Conservation (phyloP, 2,888 invertebrate genomes). For the Hirtodrosophila trivittata region DNA sequence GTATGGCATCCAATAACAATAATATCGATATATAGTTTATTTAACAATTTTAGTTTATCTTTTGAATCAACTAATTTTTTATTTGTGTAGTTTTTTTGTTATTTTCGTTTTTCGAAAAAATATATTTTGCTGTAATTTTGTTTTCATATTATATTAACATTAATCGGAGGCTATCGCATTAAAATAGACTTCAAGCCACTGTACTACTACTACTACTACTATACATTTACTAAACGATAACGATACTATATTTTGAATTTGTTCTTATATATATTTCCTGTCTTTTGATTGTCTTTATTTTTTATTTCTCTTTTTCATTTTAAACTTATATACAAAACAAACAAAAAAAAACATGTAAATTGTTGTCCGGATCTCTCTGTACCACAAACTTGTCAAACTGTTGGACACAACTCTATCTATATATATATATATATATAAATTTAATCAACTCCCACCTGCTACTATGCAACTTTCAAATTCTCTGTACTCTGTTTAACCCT, state of each 20-base stretch:
- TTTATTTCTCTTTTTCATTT: conserved; percentile 21
- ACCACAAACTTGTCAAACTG: not conserved
- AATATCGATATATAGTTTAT: no score
- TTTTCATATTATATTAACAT: not conserved
- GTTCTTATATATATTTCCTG: not conserved
- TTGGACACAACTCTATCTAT: conserved; percentile 2
- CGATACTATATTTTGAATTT: conserved; percentile 9
- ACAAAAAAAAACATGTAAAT: conserved; percentile 18
- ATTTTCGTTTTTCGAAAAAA: no score
- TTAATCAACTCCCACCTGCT: not conserved
- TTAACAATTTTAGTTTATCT: no score
- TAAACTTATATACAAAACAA: conserved; percentile 1
- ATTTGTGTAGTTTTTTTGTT: no score
- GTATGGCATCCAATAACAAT: no score
- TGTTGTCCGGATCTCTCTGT: conserved; percentile 32
- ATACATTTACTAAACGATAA: not conserved
- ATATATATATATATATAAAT: conserved; percentile 8
- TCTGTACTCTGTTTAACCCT: conserved; percentile 34
- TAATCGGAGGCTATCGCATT: not conserved
- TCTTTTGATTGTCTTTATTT: not conserved
- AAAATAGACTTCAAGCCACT: not conserved
- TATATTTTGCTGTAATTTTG: no score
- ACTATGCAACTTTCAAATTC: conserved; percentile 22
- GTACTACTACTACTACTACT: no score
- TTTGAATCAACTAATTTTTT: no score